A percentile compares a stretch with the other conserved stretches of the same genome.
phyloP scores from a whole-genome alignment of 2,888 invertebrate species.

The Harpalus rubripes region DNA sequence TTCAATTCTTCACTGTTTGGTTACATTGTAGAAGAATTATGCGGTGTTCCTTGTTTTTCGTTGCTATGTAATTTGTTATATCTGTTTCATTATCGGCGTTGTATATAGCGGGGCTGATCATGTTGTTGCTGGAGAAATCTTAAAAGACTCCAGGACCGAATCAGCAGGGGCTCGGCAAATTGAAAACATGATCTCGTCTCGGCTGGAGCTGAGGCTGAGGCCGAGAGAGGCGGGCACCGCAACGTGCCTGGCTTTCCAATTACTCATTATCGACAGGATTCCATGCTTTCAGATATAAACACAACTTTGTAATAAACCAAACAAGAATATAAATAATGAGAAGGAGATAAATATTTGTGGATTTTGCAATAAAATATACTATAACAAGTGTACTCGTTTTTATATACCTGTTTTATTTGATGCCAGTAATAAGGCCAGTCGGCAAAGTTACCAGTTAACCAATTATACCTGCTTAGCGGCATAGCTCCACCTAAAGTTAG shows the following conservation, averaged over 20 bases:
- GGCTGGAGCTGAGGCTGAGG: conserved; percentile 66
- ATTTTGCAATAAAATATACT: no score
- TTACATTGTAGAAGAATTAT: background rate
- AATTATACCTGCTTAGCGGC: no score
- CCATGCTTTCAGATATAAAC: background rate
- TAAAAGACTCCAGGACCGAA: conserved; percentile 65
- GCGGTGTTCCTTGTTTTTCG: conserved; percentile 4
- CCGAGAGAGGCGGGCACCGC: conserved; percentile 21
- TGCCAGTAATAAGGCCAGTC: no score
- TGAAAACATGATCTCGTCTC: conserved; percentile 74
- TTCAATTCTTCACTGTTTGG: background rate
- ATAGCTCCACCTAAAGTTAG: no score
- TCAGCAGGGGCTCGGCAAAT: conserved; percentile 71
- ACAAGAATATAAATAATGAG: background rate
- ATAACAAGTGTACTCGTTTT: no score
- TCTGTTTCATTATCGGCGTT: conserved; percentile 37
- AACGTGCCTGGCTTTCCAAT: conserved; percentile 16
- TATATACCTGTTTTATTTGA: no score
- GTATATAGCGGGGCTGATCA: conserved; percentile 16
- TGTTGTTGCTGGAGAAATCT: conserved; percentile 58
- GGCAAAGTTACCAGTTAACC: no score
- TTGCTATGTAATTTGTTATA: conserved; percentile 24
- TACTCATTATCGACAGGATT: background rate
- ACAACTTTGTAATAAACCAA: background rate
- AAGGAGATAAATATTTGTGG: no score